These are phyloP conservation scores for Scalopus aquaticus DNA, from an alignment of 2,113 vertebrate species.

Conservation along the genomic window DNA sequence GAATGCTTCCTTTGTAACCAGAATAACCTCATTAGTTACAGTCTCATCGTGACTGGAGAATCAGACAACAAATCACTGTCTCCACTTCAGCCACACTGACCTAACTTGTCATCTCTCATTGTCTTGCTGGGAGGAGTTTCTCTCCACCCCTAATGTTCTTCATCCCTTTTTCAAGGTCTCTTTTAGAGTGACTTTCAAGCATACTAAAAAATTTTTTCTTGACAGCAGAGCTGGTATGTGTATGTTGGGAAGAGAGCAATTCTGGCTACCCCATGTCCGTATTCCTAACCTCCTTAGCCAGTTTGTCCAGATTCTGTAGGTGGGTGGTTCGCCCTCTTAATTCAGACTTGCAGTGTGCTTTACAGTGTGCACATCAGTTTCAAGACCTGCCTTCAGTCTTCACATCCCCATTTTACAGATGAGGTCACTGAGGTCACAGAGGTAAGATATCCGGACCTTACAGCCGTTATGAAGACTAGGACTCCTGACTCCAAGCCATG, in stretches of 20 bases:
- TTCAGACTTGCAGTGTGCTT: not conserved
- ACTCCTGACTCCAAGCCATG: not conserved
- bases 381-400: not conserved
- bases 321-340: not conserved
- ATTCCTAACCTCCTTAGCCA: not conserved
- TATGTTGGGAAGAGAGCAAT: not conserved
- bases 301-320: not conserved
- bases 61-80: slow-evolving; percentile 72
- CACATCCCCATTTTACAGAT: not conserved
- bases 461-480: not conserved
- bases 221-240: not conserved
- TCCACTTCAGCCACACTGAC: slow-evolving; percentile 25
- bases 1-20: slow-evolving; percentile 75
- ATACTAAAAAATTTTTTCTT: not conserved
- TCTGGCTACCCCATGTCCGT: not conserved
- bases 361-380: not conserved
- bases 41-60: slow-evolving; percentile 45
- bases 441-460: not conserved
- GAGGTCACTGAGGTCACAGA: not conserved
- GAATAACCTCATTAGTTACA: slow-evolving; percentile 75
- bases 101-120: slow-evolving; percentile 61
- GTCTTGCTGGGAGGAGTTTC: slow-evolving; percentile 32
- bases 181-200: slow-evolving; percentile 52
- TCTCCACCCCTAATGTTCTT: not conserved
- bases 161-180: slow-evolving; percentile 51